Evolutionary conservation across 30 jellyfish, hydroid and myxozoan genomes (phyloP).

Genomic region (Nemopilema nomurai): DNA sequence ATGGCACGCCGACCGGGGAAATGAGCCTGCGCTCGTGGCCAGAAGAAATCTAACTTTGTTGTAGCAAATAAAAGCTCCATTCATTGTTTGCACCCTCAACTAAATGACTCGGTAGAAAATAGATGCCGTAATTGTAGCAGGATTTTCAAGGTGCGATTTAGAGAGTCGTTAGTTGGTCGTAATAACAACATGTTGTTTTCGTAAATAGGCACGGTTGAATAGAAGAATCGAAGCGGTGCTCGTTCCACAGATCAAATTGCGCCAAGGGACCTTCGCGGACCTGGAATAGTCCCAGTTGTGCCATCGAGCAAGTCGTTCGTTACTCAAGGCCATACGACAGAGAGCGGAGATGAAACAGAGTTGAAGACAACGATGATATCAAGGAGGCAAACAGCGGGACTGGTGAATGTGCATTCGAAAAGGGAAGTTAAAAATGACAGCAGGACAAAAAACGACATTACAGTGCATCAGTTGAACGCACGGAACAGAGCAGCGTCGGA

Average conservation of each 20-base stretch:
- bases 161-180: background rate
- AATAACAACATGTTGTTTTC: slow-evolving; percentile 33
- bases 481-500: slow-evolving; percentile 34
- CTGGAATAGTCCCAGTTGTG: slow-evolving; percentile 39
- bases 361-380: background rate
- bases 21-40: background rate
- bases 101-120: background rate
- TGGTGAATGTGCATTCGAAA: background rate
- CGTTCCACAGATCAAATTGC: slow-evolving; percentile 28
- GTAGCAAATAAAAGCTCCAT: background rate
- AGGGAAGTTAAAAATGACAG: background rate
- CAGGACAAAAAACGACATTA: background rate
- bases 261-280: slow-evolving; percentile 1
- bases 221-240: slow-evolving; percentile 31
- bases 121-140: background rate
- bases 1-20: background rate
- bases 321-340: background rate
- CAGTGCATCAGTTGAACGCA: slow-evolving; percentile 8
- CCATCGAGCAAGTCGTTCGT: background rate
- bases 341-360: background rate
- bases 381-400: background rate
- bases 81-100: background rate
- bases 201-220: slow-evolving; percentile 45
- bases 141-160: background rate
- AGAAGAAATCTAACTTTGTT: background rate